A percentile compares a stretch with the other conserved stretches of the same genome.
Evolutionary conservation across 2,113 vertebrate genomes (phyloP).

Genomic region (Talpa occidentalis): DNA sequence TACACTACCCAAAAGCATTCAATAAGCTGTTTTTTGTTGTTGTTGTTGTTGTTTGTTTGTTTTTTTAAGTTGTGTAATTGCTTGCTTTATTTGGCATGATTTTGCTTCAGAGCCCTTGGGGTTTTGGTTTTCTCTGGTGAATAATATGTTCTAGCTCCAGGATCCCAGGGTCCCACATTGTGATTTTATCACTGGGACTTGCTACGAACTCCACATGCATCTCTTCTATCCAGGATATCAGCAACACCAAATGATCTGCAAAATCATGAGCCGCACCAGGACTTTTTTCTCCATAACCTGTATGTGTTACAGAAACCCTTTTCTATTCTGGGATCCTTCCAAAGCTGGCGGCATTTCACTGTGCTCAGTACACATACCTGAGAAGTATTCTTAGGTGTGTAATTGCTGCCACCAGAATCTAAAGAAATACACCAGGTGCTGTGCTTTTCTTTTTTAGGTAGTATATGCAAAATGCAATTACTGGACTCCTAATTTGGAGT

Average conservation of each 20-base stretch:
- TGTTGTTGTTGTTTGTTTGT: too few species aligned
- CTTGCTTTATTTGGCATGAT: not conserved
- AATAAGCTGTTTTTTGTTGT: not conserved
- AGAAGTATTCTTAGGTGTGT: not conserved
- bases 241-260: not conserved
- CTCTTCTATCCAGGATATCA: not conserved
- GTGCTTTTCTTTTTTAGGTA: not conserved
- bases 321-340: not conserved
- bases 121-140: not conserved
- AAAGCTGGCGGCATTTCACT: not conserved
- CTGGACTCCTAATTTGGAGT: not conserved
- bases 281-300: not conserved
- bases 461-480: not conserved
- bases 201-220: not conserved
- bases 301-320: not conserved
- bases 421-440: not conserved
- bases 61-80: not conserved
- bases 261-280: not conserved
- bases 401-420: not conserved
- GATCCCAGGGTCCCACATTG: not conserved
- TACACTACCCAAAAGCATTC: not conserved
- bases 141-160: not conserved
- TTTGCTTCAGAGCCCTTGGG: not conserved
- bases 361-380: not conserved
- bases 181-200: not conserved